Conservation (phyloP, 1,140 invertebrate species). For the Ridgeia piscesae region DNA sequence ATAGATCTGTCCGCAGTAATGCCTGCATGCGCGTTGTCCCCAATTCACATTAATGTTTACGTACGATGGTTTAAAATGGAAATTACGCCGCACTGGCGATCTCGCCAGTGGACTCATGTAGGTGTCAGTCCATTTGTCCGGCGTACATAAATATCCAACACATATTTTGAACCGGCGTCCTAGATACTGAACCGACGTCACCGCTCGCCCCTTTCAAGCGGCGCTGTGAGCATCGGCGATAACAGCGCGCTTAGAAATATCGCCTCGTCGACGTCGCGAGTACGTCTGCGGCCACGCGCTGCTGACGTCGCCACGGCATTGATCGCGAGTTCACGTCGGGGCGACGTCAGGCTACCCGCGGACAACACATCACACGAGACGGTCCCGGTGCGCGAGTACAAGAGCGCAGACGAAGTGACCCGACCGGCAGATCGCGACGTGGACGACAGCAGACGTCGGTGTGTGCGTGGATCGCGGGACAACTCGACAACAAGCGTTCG, state of each 20-base stretch:
- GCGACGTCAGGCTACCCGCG: background rate
- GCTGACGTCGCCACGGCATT: background rate
- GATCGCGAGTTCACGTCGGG: background rate
- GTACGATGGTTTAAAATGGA: too few relatives aligned
- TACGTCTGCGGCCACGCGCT: background rate
- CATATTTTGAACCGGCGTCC: background rate
- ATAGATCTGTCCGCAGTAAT: too few relatives aligned
- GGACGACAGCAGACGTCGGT: background rate
- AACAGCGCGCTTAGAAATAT: background rate
- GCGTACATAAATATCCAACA: background rate
- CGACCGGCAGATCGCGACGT: background rate
- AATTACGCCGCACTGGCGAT: background rate
- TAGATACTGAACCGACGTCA: background rate
- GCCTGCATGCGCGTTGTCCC: too few relatives aligned
- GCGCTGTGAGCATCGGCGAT: background rate
- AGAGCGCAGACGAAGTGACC: background rate
- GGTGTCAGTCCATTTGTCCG: background rate
- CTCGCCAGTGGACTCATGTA: background rate
- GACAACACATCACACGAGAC: background rate
- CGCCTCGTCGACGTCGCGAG: background rate
- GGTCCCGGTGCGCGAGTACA: background rate
- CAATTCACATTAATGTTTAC: too few relatives aligned
- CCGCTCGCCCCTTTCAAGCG: background rate
- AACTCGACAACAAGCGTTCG: background rate
- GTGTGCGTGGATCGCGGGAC: background rate